Conservation (phyloP, 64 coral and sea anemone genomes). For the Astreopora myriophthalma region DNA sequence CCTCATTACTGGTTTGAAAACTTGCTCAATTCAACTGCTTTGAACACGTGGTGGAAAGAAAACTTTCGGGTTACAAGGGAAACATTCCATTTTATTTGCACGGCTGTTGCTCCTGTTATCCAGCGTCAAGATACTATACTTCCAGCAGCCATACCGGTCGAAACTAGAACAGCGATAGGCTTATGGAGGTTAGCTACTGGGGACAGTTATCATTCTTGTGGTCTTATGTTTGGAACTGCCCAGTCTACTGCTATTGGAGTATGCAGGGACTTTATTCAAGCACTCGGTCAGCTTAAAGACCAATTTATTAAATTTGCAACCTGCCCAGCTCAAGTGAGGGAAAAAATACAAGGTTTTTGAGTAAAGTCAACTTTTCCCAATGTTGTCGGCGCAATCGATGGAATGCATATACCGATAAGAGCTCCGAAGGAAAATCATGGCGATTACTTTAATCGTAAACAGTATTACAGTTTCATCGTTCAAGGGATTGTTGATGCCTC, state of each 20-base stretch:
- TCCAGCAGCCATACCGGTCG: too few relatives aligned
- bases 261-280: background rate
- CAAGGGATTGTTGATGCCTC: constrained; percentile 40
- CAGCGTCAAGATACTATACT: constrained; percentile 29
- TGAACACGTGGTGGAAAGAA: too few relatives aligned
- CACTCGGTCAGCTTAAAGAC: background rate
- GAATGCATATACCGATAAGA: constrained; percentile 30
- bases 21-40: too few relatives aligned
- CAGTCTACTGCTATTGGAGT: constrained; percentile 35
- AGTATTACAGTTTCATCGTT: constrained; percentile 39
- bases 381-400: constrained; percentile 53
- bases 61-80: too few relatives aligned
- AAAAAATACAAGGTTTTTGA: constrained; percentile 29
- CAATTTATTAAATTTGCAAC: constrained; percentile 48
- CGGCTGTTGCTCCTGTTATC: too few relatives aligned
- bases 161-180: too few relatives aligned
- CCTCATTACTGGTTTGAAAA: too few relatives aligned
- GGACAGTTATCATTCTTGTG: constrained; percentile 11
- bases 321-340: background rate
- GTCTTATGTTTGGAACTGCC: constrained; percentile 1
- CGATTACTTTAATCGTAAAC: constrained; percentile 64
- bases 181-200: constrained; percentile 54
- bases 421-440: constrained; percentile 47
- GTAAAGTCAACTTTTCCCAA: constrained; percentile 30
- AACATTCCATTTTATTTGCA: too few relatives aligned